phyloP scores from a whole-genome alignment of 92 coral and sea anemone species.

The Diadumene lineata region DNA sequence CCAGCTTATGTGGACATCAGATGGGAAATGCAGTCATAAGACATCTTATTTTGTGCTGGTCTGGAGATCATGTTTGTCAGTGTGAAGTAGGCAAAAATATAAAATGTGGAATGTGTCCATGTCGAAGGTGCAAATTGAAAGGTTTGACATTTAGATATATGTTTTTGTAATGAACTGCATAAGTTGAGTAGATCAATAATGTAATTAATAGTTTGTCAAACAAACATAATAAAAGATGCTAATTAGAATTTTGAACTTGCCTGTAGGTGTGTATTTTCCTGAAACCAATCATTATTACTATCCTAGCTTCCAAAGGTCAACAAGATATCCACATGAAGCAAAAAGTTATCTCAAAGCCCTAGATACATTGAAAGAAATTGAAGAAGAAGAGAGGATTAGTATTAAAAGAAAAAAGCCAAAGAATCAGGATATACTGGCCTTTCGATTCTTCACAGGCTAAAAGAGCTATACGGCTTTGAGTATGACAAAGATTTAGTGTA shows the following conservation, averaged over 20 bases:
- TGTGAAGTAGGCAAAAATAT: conserved; percentile 67
- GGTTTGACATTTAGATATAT: too few species aligned
- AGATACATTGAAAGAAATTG: conserved; percentile 44
- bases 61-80: conserved; percentile 59
- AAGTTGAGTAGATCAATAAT: too few species aligned
- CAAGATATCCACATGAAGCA: conserved; percentile 35
- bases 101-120: conserved; percentile 56
- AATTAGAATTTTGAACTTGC: too few species aligned
- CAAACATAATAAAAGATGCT: too few species aligned
- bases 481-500: conserved; percentile 56
- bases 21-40: conserved; percentile 40
- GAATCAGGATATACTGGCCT: conserved; percentile 57
- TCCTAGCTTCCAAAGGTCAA: conserved; percentile 56
- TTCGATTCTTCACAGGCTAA: conserved; percentile 53
- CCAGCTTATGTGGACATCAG: too few species aligned
- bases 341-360: conserved; percentile 36
- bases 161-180: too few species aligned
- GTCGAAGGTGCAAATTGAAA: conserved; percentile 47
- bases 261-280: too few species aligned
- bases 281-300: conserved; percentile 61
- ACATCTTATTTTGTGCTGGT: conserved; percentile 62
- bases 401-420: conserved; percentile 47
- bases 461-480: conserved; percentile 46
- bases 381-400: conserved; percentile 58
- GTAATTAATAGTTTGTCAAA: too few species aligned